Conservation (phyloP, 2,113 vertebrate species). For the Tachuris rubrigastra region DNA sequence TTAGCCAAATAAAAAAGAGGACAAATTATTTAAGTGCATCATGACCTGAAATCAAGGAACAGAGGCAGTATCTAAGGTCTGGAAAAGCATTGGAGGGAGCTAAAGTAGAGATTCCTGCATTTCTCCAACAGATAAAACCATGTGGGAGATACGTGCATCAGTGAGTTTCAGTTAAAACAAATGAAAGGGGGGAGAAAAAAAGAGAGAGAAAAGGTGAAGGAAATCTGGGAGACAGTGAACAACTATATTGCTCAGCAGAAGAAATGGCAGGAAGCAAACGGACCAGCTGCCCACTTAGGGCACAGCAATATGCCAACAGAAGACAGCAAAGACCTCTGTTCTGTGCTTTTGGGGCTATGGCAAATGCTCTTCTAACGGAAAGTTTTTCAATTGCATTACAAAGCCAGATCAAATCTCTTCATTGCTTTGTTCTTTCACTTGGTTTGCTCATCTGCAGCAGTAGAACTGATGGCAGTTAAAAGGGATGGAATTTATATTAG, state of each 20-base stretch:
- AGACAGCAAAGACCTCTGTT: background rate
- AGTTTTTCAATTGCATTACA: background rate
- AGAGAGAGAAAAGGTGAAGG: background rate
- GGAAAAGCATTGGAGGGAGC: background rate
- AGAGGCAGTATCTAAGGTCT: background rate
- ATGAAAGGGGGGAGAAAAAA: background rate
- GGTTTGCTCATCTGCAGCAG: background rate
- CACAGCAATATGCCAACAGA: background rate
- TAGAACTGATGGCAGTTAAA: background rate
- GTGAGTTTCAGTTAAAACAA: background rate
- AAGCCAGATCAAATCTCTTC: background rate
- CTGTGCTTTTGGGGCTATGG: background rate
- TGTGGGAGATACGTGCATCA: accelerated
- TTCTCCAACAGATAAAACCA: background rate
- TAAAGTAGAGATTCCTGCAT: background rate
- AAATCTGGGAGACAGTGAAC: background rate
- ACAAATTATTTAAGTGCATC: background rate
- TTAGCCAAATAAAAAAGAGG: background rate
- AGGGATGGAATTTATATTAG: slow-evolving; percentile 11
- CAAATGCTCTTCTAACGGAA: background rate
- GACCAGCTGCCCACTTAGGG: background rate
- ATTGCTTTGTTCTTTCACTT: background rate
- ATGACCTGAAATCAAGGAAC: background rate
- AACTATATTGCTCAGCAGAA: background rate
- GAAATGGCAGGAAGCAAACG: background rate